Evolutionary conservation across 2,797 vertebrate genomes (phyloP), one percentile per base, ranked within the genome.

Genomic region (Macrochelys suwanniensis): DNA sequence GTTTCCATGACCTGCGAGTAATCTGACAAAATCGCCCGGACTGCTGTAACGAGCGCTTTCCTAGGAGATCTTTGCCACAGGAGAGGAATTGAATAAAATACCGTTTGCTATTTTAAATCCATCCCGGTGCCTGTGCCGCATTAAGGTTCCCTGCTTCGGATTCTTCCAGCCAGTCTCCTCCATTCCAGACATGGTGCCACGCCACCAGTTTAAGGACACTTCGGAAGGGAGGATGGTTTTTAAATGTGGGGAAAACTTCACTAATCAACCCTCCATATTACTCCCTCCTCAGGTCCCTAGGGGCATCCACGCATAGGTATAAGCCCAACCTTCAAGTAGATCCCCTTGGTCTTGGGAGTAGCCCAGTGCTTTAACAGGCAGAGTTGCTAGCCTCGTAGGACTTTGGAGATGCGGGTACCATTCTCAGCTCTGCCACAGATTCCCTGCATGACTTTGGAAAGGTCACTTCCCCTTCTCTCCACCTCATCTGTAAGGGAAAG

Each of bases 391-490:
- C 77, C 53, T 0, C 1, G 1, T 54, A 85, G 28, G 83, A 84
- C 83, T 53, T 65, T 1, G 57, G 76, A 45, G 89, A 95, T 87
- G 79, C 1, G 76, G 84, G 80, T 51, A 68, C 54, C 6, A 7
- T 53, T 81, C 88, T 92, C 94, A 93, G 78, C 92, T 59, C 57
- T 90, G 86, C 94, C 88, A 89, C 85, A 21, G 61, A 92, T 88
- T 95, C 88, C 93, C 90, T 86, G 80, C 1, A 5, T 90, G 95
- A 28, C 84, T 94, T 96, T 88, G 91, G 87, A 59, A 1, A 0
- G 68, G 68, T 89, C 93, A 10, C 89, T 81, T 9, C 53, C 86
- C 8, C 65, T 37, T 68, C n/a, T 68, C n/a, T 68, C 65, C 17
- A 19, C 19, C 7, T 37, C 65, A 37, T 33, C 17, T 68, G n/a